Percentiles rank a stretch among this genome's conserved stretches.
Evolutionary conservation across 2,888 invertebrate species (phyloP).

Genomic region (Bellardia pandia): DNA sequence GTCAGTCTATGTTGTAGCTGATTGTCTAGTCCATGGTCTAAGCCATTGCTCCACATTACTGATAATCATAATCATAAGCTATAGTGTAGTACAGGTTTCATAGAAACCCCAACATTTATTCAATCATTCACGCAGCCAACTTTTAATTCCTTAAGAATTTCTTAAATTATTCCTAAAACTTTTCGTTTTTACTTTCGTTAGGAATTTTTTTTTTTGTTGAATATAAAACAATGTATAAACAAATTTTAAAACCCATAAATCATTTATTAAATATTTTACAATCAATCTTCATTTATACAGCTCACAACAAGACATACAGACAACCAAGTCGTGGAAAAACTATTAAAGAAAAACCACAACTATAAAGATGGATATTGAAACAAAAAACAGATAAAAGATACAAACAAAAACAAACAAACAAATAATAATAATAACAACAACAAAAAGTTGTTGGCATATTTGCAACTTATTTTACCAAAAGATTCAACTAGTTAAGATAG

Average conservation of each 20-base stretch:
- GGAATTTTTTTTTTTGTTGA: background rate
- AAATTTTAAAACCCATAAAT: conserved; percentile 48
- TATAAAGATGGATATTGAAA: conserved; percentile 26
- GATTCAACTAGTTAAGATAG: conserved; percentile 45
- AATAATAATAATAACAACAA: background rate
- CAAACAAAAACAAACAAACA: background rate
- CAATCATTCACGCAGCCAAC: too few species aligned
- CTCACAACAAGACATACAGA: background rate
- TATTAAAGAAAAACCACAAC: conserved; percentile 40
- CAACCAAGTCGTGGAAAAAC: background rate
- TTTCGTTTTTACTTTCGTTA: background rate
- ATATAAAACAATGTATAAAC: background rate
- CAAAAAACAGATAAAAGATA: conserved; percentile 14
- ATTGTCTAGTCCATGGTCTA: too few species aligned
- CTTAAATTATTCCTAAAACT: too few species aligned
- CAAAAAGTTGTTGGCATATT: conserved; percentile 58
- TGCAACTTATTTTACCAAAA: conserved; percentile 55
- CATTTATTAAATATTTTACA: conserved; percentile 55
- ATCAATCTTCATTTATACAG: conserved; percentile 55
- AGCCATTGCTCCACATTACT: too few species aligned
- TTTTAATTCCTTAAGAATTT: too few species aligned
- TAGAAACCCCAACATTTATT: background rate
- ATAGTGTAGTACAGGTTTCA: too few species aligned
- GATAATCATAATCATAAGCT: too few species aligned
- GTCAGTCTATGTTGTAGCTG: too few species aligned